A percentile compares a stretch with the other conserved stretches of the same genome.
Evolutionary conservation across 2,113 vertebrate species (phyloP).

Genomic region (Chloebia gouldiae): DNA sequence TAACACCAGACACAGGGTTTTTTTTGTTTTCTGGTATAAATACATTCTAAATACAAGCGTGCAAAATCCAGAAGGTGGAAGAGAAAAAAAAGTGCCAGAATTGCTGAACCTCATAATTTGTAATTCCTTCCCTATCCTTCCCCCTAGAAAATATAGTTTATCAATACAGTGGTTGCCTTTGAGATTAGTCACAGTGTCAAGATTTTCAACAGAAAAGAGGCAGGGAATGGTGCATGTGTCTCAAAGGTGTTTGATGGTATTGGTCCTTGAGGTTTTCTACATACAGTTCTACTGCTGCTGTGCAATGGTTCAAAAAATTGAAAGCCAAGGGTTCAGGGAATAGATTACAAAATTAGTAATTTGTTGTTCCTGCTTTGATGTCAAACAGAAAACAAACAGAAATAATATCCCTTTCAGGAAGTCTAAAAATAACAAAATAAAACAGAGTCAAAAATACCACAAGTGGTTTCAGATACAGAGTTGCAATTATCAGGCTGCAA

Average conservation of each 20-base stretch:
- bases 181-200: not conserved
- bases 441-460: slow-evolving; percentile 34
- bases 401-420: slow-evolving; percentile 39
- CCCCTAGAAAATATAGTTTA: not conserved
- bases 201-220: not conserved
- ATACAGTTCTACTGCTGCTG: not conserved
- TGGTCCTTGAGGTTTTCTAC: not conserved
- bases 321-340: slow-evolving; percentile 18
- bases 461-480: slow-evolving; percentile 36
- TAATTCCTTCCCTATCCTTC: not conserved
- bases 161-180: not conserved
- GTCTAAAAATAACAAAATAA: slow-evolving; percentile 49
- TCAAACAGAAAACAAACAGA: slow-evolving; percentile 45
- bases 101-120: not conserved
- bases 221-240: not conserved
- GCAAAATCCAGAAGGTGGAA: not conserved
- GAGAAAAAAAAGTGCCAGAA: not conserved
- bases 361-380: slow-evolving; percentile 48
- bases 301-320: slow-evolving; percentile 23
- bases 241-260: not conserved
- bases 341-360: slow-evolving; percentile 23
- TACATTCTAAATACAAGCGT: not conserved
- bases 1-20: not conserved
- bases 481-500: slow-evolving; percentile 5
- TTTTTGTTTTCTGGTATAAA: not conserved